Conservation (phyloP, 2,797 vertebrate species). For the Enteromius argenteus region DNA sequence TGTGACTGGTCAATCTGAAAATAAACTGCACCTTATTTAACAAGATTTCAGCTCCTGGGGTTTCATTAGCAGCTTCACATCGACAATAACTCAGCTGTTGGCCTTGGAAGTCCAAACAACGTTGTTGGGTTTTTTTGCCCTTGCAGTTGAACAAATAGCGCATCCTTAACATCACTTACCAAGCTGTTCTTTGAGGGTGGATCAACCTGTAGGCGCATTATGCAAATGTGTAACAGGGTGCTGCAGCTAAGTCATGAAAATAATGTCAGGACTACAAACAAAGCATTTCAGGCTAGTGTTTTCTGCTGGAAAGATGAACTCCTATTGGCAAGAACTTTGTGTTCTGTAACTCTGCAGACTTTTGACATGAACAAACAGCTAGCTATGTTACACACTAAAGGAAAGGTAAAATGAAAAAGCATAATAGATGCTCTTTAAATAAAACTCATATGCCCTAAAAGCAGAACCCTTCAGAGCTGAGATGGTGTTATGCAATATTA, state of each 20-base stretch:
- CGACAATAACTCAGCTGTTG: neutral
- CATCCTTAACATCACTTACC: neutral
- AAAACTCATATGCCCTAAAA: neutral
- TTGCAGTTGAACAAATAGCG: neutral
- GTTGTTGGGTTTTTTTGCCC: neutral
- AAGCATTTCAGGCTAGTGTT: neutral
- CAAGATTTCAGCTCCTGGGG: neutral
- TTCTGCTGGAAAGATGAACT: neutral
- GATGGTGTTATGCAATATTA: constrained; percentile 25
- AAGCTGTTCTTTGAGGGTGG: neutral
- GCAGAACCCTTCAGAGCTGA: neutral
- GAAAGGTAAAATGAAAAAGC: neutral
- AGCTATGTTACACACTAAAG: constrained; percentile 1
- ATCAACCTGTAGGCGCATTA: neutral
- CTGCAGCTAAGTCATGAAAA: neutral
- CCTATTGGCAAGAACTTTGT: neutral
- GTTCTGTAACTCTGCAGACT: neutral
- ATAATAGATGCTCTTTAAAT: neutral
- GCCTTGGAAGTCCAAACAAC: neutral
- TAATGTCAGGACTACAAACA: neutral
- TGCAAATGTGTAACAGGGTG: neutral
- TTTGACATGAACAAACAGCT: neutral
- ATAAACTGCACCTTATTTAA: neutral
- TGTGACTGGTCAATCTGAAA: neutral
- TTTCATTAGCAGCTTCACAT: neutral